phyloP scores from a whole-genome alignment of 2,113 vertebrate genomes.

The Desmodus rotundus region DNA sequence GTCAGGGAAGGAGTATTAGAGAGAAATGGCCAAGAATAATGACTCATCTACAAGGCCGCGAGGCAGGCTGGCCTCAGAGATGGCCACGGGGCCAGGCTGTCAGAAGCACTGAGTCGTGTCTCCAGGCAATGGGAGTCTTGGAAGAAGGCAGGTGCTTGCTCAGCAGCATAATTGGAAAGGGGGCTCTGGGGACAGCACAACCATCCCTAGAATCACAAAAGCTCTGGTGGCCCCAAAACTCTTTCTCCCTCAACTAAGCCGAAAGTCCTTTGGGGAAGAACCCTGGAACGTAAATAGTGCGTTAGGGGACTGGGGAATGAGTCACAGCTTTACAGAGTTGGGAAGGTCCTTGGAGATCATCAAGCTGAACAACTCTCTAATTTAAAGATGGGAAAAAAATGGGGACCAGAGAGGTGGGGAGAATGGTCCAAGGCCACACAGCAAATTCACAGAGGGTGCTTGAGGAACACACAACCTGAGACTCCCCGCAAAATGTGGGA shows the following conservation, averaged over 20 bases:
- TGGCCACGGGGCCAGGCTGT: background rate
- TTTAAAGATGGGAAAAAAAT: background rate
- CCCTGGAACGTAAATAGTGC: background rate
- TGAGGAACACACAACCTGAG: background rate
- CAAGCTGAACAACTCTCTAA: background rate
- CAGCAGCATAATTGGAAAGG: constrained; percentile 61
- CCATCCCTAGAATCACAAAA: constrained; percentile 26
- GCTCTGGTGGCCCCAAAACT: background rate
- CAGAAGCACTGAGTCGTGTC: background rate
- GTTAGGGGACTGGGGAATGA: background rate
- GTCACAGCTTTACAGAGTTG: constrained; percentile 10
- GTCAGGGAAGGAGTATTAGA: background rate
- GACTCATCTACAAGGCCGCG: background rate
- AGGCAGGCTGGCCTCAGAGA: background rate
- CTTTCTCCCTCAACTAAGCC: background rate
- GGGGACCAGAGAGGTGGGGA: background rate
- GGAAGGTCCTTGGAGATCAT: background rate
- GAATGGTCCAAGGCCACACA: background rate
- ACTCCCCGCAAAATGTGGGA: background rate
- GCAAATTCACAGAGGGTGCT: background rate
- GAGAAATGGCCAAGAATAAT: background rate
- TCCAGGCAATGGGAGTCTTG: constrained; percentile 22
- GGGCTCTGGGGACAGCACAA: constrained; percentile 21
- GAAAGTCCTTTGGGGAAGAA: background rate
- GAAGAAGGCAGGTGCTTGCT: constrained; percentile 62